phyloP scores from a whole-genome alignment of 2,797 vertebrate genomes.

The Vespertilio murinus region DNA sequence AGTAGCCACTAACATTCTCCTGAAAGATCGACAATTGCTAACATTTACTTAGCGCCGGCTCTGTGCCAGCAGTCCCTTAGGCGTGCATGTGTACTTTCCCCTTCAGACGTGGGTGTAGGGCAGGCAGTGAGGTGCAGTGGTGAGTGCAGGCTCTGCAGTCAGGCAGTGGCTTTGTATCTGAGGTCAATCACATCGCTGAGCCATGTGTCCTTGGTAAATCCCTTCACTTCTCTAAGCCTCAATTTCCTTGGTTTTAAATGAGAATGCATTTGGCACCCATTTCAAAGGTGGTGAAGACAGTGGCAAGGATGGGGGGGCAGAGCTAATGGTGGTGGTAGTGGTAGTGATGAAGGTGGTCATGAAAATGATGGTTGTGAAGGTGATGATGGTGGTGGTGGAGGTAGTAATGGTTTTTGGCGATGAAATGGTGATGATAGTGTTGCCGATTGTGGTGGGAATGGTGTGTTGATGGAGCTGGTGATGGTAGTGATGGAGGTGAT shows the following conservation, averaged over 20 bases:
- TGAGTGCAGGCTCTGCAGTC: neutral
- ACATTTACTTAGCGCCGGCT: neutral
- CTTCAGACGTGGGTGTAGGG: rapidly evolving
- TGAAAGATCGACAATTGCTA: neutral
- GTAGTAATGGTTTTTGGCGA: neutral
- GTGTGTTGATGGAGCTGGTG: no score
- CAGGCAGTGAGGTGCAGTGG: neutral
- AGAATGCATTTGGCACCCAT: neutral
- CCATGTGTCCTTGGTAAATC: no score
- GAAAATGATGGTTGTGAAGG: neutral
- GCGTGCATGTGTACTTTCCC: no score
- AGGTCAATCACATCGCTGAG: neutral
- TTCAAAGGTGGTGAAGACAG: neutral
- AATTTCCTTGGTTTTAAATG: neutral
- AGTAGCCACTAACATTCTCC: neutral
- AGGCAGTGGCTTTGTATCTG: neutral
- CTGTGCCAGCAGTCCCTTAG: rapidly evolving
- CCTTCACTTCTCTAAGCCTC: neutral
- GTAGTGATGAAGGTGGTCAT: neutral
- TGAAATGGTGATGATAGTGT: neutral
- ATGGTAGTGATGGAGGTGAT: neutral
- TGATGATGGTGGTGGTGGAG: neutral
- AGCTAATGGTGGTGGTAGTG: no score
- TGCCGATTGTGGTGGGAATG: no score
- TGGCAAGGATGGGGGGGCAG: neutral